Evolutionary conservation across 2,797 vertebrate species (phyloP), one percentile per base, ranked within the genome.

Genomic region (Neostethus bicornis): DNA sequence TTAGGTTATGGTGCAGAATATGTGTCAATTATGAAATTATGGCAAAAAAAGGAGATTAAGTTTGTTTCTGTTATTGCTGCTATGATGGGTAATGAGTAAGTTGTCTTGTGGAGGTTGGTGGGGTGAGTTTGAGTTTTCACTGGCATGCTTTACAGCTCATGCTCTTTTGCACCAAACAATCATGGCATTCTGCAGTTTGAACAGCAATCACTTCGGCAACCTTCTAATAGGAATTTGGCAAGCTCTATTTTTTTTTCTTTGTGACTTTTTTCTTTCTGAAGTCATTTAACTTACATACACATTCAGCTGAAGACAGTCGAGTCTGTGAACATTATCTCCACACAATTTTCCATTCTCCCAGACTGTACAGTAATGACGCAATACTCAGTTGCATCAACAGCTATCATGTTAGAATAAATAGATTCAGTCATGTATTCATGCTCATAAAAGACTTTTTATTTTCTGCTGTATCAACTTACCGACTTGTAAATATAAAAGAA

Each of bases 261-360:
- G 55, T 35, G 45, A 23, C 38, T 66, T 55, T 61, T 58, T 61
- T 32, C 44, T 25, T 32, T 58, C 51, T 68, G 57, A 52, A 16
- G 54, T 81, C 79, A 68, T 87, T 60, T 77, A 81, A 81, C 42
- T 19, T 34, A 44, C 31, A 41, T 46, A 66, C 61, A 66, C 41
- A 61, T 70, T 77, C 28, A 24, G 61, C 61, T 70, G 58, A 46
- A 67, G 74, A 48, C 65, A 71, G 72, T 79, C 65, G 43, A 61
- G 71, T 53, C 31, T 82, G 79, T 83, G 85, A 68, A 84, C 70
- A 53, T 81, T 60, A 67, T 62, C 54, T 57, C 61, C 39, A 37
- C 37, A 29, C 47, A 41, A 62, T 64, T 47, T 59, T 77, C 61
- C 68, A 51, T 61, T 72, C 53, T 52, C 31, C 19, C 44, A 25